phyloP scores from a whole-genome alignment of 92 coral and sea anemone genomes.

The Diadumene lineata region DNA sequence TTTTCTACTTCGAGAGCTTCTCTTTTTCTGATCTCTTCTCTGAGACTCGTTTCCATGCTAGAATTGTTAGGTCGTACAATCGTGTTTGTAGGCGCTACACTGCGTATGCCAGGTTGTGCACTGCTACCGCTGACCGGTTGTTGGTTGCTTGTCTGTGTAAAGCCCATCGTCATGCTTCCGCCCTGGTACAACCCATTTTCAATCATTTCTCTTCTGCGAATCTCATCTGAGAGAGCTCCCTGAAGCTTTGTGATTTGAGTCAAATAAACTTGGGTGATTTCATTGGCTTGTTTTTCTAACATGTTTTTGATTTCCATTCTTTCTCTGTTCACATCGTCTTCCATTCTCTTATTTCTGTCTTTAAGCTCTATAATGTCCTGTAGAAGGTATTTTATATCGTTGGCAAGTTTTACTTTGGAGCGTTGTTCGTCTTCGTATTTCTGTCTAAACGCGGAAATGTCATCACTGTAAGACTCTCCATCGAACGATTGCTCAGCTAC shows the following conservation, averaged over 20 bases:
- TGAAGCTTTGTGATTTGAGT: conserved; percentile 74
- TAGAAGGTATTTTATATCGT: conserved; percentile 74
- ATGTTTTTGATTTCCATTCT: conserved; percentile 78
- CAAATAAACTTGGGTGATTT: conserved; percentile 77
- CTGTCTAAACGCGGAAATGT: conserved; percentile 56
- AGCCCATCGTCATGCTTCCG: conserved; percentile 7
- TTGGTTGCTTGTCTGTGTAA: conserved; percentile 5
- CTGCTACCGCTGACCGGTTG: not conserved
- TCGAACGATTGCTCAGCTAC: conserved; percentile 20
- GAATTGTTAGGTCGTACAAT: conserved; percentile 16
- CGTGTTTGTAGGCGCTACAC: not conserved
- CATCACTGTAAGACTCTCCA: conserved; percentile 44
- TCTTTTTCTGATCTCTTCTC: conserved; percentile 58
- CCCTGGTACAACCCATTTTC: conserved; percentile 35
- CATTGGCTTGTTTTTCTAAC: conserved; percentile 81
- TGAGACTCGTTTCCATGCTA: conserved; percentile 47
- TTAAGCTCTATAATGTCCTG: conserved; percentile 76
- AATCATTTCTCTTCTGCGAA: conserved; percentile 47
- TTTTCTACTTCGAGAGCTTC: conserved; percentile 79
- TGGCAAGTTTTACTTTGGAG: conserved; percentile 65
- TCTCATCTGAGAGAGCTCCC: conserved; percentile 68
- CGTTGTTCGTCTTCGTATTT: conserved; percentile 73
- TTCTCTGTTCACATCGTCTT: conserved; percentile 72
- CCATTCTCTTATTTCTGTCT: conserved; percentile 68
- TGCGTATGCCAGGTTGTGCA: not conserved